Evolutionary conservation across 1,140 invertebrate species (phyloP), one percentile per base, ranked within the genome.

Genomic region (Drosophila pallidifrons): DNA sequence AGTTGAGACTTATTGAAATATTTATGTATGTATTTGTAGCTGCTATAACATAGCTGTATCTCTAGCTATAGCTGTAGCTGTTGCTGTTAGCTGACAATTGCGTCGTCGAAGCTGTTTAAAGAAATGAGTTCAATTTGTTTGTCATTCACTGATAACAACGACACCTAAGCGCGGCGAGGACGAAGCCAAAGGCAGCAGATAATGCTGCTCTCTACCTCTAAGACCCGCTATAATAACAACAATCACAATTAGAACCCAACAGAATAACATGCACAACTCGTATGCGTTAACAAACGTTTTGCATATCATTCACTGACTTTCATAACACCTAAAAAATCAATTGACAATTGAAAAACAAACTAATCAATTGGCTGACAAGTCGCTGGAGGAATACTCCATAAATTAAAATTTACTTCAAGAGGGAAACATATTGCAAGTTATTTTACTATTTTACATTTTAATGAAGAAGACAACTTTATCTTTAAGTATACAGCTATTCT

Each of bases 81-180:
- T 63, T 25, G 8, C 57, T 52, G 20, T 59, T 45, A 59, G 70
- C 64, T 61, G 76, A 78, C 76, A 82, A 75, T 83, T 88, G 83
- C 83, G 66, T 89, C 83, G 66, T 89, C 85, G 83, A 89, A 78
- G 83, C 85, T 89, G 80, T 89, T 89, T 83, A 81, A 87, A 89
- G 76, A 88, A 88, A 88, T 83, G 83, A 89, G 83, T 88, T 89
- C 83, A 89, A 88, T 88, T 88, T 88, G 83, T 88, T 89, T 88
- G 81, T 61, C 68, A 58, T 52, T 41, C 5, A 3, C 60, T 66
- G 76, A 78, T 78, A 75, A 75, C 60, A 25, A 45, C 47, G 41
- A 47, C 47, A 41, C 60, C 68, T 32, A 20, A 15, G 15, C 5
- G 11, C 5, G n/a, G 28, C 45, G 35, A 66, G 63, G 28, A 59